phyloP scores from a whole-genome alignment of 2,113 vertebrate species.

The Phyllostomus discolor region DNA sequence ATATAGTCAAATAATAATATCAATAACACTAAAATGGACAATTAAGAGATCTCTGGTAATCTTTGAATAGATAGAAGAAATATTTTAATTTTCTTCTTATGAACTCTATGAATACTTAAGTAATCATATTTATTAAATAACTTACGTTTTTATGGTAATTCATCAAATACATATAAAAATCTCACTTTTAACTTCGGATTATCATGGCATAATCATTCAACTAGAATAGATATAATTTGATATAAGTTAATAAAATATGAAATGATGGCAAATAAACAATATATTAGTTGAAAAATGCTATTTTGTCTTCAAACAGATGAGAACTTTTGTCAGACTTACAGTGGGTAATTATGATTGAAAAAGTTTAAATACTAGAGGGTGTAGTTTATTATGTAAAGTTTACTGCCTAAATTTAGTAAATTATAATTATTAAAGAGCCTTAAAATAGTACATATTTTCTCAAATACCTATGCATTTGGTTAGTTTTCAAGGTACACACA shows the following conservation, averaged over 20 bases:
- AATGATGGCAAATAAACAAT: neutral
- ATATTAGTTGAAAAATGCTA: neutral
- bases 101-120: neutral
- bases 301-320: neutral
- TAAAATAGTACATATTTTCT: neutral
- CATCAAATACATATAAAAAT: neutral
- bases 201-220: neutral
- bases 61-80: neutral
- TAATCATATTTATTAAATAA: neutral
- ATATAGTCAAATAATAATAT: neutral
- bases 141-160: neutral
- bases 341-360: neutral
- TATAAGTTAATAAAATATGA: neutral
- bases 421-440: neutral
- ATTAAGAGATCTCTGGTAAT: neutral
- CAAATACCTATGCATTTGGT: neutral
- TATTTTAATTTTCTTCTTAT: neutral
- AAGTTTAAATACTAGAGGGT: neutral
- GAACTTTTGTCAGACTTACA: neutral
- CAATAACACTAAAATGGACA: neutral
- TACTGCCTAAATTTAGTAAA: neutral
- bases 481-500: neutral
- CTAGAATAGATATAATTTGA: neutral
- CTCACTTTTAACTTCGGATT: neutral
- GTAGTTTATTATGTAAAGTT: neutral